Evolutionary conservation across 1,140 invertebrate genomes (phyloP).

Genomic region (Megathymus violae): DNA sequence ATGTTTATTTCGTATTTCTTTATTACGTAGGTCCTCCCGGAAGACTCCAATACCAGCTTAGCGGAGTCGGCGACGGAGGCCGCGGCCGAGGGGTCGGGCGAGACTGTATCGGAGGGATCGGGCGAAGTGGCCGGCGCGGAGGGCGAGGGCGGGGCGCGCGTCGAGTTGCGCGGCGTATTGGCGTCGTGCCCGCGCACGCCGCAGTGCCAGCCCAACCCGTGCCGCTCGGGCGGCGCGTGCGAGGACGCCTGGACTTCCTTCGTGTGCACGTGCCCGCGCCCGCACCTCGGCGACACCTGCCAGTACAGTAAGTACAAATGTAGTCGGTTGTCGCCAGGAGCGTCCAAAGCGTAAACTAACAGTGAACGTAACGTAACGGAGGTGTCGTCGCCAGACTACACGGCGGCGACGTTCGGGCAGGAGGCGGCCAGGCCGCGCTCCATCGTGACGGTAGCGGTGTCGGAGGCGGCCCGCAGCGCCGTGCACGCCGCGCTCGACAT

Average conservation of each 20-base stretch:
- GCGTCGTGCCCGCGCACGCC: slow-evolving; percentile 90
- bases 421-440: slow-evolving; percentile 89
- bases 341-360: no score
- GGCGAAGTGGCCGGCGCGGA: slow-evolving; percentile 32
- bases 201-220: slow-evolving; percentile 94
- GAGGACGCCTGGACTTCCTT: slow-evolving; percentile 95
- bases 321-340: no score
- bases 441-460: slow-evolving; percentile 89
- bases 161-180: slow-evolving; percentile 73
- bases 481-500: slow-evolving; percentile 93
- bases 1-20: no score
- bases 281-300: slow-evolving; percentile 94
- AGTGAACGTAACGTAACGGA: no score
- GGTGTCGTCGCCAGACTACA: slow-evolving; percentile 87
- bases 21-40: slow-evolving; percentile 57
- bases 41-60: slow-evolving; percentile 48
- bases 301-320: slow-evolving; percentile 90
- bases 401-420: slow-evolving; percentile 95
- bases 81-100: not conserved
- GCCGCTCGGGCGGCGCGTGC: slow-evolving; percentile 93
- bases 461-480: slow-evolving; percentile 86
- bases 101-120: slow-evolving; percentile 25
- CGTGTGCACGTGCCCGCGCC: slow-evolving; percentile 93
- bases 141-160: slow-evolving; percentile 38
- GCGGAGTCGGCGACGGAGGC: slow-evolving; percentile 33